Evolutionary conservation across 92 coral and sea anemone genomes (phyloP).

Genomic region (Phenganax subtilis): DNA sequence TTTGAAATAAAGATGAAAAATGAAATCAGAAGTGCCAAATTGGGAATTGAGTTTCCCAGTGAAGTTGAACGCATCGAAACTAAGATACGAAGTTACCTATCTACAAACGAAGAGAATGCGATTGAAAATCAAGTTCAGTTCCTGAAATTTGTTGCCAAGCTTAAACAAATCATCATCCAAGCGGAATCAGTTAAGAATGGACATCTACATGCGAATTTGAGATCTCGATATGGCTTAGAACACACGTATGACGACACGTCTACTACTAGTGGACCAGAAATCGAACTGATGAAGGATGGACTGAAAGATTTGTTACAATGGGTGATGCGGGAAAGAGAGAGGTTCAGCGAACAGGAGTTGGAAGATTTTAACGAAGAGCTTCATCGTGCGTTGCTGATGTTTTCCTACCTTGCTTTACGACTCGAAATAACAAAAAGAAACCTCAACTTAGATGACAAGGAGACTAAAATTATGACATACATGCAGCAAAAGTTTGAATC

Average conservation of each 20-base stretch:
- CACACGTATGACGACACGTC: conserved; percentile 16
- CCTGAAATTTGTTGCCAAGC: conserved; percentile 49
- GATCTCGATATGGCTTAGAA: background rate
- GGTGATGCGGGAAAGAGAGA: conserved; percentile 49
- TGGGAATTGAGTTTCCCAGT: conserved; percentile 16
- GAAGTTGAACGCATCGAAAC: conserved; percentile 18
- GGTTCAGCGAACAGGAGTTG: conserved; percentile 75
- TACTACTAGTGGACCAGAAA: conserved; percentile 19
- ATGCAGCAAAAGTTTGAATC: conserved; percentile 48
- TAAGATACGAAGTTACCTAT: conserved; percentile 6
- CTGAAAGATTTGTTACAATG: conserved; percentile 40
- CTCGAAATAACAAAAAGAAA: conserved; percentile 42
- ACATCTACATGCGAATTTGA: background rate
- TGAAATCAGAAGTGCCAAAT: background rate
- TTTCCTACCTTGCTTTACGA: conserved; percentile 41
- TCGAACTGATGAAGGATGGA: conserved; percentile 4
- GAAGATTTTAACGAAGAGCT: conserved; percentile 76
- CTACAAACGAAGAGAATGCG: conserved; percentile 59
- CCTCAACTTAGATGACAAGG: conserved; percentile 2
- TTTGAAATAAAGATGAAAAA: background rate
- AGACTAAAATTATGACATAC: conserved; percentile 1
- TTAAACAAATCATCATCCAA: conserved; percentile 19
- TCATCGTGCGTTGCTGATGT: conserved; percentile 50
- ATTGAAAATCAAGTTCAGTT: conserved; percentile 71
- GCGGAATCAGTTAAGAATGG: conserved; percentile 1